These are phyloP conservation scores for Cydia pomonella DNA, from an alignment of 1,140 invertebrate species.

Conservation along the genomic window DNA sequence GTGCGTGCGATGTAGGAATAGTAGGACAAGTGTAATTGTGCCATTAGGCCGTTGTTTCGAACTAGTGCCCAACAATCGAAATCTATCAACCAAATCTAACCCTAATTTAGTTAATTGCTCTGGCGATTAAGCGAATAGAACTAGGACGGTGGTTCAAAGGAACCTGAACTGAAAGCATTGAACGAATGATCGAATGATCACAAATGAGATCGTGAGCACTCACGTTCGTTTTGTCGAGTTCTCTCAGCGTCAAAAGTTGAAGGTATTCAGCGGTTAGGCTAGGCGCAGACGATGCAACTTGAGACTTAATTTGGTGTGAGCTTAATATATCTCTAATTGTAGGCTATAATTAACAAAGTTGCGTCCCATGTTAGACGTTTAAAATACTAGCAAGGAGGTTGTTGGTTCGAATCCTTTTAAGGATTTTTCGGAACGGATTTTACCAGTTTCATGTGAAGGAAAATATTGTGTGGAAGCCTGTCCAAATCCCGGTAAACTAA, in stretches of 20 bases:
- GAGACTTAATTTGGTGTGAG: too few relatives aligned
- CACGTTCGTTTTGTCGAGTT: neutral
- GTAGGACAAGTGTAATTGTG: neutral
- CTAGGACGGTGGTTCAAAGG: slow-evolving; percentile 14
- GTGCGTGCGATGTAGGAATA: neutral
- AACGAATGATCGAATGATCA: slow-evolving; percentile 11
- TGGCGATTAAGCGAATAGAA: slow-evolving; percentile 12
- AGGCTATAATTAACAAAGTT: too few relatives aligned
- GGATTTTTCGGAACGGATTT: too few relatives aligned
- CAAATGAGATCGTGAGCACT: neutral
- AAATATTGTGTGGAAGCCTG: too few relatives aligned
- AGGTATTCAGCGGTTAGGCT: too few relatives aligned
- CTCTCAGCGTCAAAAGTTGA: too few relatives aligned
- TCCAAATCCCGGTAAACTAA: too few relatives aligned
- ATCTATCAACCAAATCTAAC: slow-evolving; percentile 15
- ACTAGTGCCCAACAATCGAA: neutral
- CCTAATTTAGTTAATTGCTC: slow-evolving; percentile 25
- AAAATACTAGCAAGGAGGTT: too few relatives aligned
- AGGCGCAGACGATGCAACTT: neutral
- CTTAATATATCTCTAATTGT: too few relatives aligned
- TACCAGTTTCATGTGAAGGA: too few relatives aligned
- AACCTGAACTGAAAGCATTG: slow-evolving; percentile 18
- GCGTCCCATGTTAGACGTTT: too few relatives aligned
- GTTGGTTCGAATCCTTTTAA: too few relatives aligned
- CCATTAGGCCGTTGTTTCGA: slow-evolving; percentile 8